Base-by-base conservation (phyloP, 2,888 invertebrate species). In the Caenorhabditis sinica region DNA sequence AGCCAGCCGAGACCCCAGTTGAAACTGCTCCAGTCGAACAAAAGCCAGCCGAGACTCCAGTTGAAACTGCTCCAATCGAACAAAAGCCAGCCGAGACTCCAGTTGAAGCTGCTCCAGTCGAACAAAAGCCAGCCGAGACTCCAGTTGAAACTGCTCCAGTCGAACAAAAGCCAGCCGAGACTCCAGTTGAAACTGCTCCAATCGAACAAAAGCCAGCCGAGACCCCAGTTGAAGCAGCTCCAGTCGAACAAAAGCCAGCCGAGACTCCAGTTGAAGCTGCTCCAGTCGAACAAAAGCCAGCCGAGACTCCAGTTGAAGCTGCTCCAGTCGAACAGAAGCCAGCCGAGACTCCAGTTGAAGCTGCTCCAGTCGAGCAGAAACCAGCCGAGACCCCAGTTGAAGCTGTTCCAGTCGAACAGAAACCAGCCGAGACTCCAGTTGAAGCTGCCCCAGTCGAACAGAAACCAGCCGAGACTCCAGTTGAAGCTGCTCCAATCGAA, bases 371-470 rank as follows among this genome's bases (percentile, higher is more conserved):
- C n/a, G n/a, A n/a, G n/a, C n/a, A n/a, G n/a, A n/a, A n/a, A n/a
- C n/a, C n/a, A n/a, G n/a, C n/a, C n/a, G n/a, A n/a, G n/a, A 51
- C 76, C 13, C 75, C 66, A 61, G 74, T 28, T 15, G 51, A 81
- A 43, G 51, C 36, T 30, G 72, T 53, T 53, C 58, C 61, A 30
- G 49, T 45, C 15, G 77, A 58, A 20, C 28, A 56, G 28, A 15
- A 9, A 53, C 65, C 65, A 63, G 49, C 33, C 20, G 30, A 73
- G 43, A n/a, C n/a, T n/a, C n/a, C n/a, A n/a, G n/a, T n/a, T n/a
- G n/a, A n/a, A n/a, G 51, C 61, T 40, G 43, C 33, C n/a, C 40
- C 33, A 53, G 73, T 33, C 45, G 40, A 40, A 40, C 40, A 40
- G 40, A 40, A 82, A 56, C 49, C 68, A 74, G 74, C 15, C 1